phyloP scores from a whole-genome alignment of 2,113 vertebrate genomes.

The Hypomesus transpacificus region DNA sequence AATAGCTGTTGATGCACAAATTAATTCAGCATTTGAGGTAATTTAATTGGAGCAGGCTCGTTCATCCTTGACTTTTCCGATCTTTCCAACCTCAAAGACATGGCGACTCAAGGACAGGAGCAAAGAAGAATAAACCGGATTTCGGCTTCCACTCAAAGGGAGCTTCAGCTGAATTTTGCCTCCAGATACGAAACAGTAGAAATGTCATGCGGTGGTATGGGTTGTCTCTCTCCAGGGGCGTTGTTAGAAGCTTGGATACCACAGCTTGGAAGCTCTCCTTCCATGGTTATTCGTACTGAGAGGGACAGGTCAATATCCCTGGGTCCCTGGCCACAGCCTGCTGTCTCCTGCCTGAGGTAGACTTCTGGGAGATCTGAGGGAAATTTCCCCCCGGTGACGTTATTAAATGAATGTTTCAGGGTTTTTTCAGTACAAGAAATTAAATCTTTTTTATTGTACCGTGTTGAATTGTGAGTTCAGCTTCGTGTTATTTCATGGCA shows the following conservation, averaged over 20 bases:
- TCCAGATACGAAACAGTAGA: constrained; percentile 1
- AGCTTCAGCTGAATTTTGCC: not conserved
- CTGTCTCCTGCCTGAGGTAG: not conserved
- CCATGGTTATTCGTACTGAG: not conserved
- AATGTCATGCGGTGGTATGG: not conserved
- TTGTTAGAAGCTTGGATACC: not conserved
- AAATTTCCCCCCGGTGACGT: constrained; percentile 1
- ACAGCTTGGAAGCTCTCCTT: not conserved
- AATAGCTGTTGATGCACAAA: constrained; percentile 1
- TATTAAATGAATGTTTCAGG: no score
- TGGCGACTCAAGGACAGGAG: not conserved
- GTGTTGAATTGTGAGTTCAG: no score
- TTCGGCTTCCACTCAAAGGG: not conserved
- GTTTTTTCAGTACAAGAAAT: no score
- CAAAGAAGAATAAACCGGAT: not conserved
- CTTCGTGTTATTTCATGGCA: no score
- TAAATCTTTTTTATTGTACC: no score
- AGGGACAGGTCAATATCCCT: not conserved
- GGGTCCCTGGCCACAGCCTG: not conserved
- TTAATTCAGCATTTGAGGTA: not conserved
- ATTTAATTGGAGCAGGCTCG: not conserved
- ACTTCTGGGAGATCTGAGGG: not conserved
- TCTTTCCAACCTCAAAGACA: not conserved
- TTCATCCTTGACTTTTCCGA: constrained; percentile 2
- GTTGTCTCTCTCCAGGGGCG: not conserved